A percentile compares a stretch with the other conserved stretches of the same genome.
phyloP scores from a whole-genome alignment of 2,113 vertebrate species.

The Microtus oregoni region DNA sequence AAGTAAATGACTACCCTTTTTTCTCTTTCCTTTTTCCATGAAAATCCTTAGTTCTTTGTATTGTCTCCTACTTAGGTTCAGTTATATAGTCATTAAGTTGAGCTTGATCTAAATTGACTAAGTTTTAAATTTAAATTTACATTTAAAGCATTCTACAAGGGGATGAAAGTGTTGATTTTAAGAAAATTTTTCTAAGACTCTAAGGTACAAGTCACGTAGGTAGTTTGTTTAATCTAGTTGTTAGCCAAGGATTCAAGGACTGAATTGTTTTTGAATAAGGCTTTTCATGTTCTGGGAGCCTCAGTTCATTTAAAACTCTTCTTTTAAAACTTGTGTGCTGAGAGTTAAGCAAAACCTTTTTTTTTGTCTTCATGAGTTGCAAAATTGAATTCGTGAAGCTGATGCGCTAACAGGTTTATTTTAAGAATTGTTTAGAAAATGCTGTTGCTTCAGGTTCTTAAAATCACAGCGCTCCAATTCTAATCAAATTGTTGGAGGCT shows the following conservation, averaged over 20 bases:
- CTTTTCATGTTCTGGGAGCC: constrained; percentile 66
- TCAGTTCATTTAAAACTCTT: constrained; percentile 71
- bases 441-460: constrained; percentile 72
- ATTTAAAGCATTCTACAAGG: constrained; percentile 40
- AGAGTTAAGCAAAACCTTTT: constrained; percentile 72
- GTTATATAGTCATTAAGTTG: constrained; percentile 52
- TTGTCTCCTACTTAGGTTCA: constrained; percentile 35
- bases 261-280: constrained; percentile 65
- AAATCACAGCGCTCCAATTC: constrained; percentile 67
- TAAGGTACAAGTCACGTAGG: constrained; percentile 52
- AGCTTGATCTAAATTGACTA: constrained; percentile 38
- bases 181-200: constrained; percentile 65
- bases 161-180: constrained; percentile 61
- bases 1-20: constrained; percentile 12
- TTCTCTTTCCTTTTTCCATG: not conserved
- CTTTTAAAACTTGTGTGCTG: constrained; percentile 68
- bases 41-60: constrained; percentile 50
- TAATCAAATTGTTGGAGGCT: constrained; percentile 62
- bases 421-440: constrained; percentile 79
- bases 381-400: constrained; percentile 78
- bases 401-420: constrained; percentile 82
- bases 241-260: constrained; percentile 45
- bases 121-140: constrained; percentile 52
- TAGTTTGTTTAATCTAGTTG: constrained; percentile 61
- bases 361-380: constrained; percentile 62